Conservation (phyloP, 2,888 invertebrate genomes). For the Xylota sylvarum region DNA sequence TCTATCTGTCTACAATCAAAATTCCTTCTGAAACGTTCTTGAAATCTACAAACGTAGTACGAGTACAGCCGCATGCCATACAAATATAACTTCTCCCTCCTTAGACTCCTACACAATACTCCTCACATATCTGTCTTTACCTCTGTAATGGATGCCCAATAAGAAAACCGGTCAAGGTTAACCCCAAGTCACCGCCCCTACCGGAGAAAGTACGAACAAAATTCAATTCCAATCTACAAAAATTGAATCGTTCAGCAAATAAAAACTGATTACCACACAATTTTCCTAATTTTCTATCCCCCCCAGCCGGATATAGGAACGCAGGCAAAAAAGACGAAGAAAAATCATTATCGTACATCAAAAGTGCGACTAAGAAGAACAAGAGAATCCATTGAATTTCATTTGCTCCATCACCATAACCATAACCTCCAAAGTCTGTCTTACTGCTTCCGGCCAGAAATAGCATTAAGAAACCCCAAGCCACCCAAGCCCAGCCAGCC, state of each 20-base stretch:
- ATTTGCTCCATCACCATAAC: slow-evolving; percentile 66
- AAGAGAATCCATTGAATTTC: slow-evolving; percentile 58
- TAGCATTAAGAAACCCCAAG: slow-evolving; percentile 51
- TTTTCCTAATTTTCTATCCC: slow-evolving; percentile 38
- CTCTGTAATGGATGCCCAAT: neutral
- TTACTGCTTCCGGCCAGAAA: slow-evolving; percentile 58
- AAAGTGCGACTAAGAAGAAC: slow-evolving; percentile 48
- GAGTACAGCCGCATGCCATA: too few species aligned
- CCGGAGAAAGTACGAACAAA: neutral
- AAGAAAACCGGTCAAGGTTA: neutral
- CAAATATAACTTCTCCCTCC: too few species aligned
- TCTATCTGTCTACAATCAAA: too few species aligned
- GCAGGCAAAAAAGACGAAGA: neutral
- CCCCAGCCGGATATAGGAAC: neutral
- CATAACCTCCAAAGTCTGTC: slow-evolving; percentile 59
- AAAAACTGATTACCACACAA: slow-evolving; percentile 36
- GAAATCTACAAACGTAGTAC: too few species aligned
- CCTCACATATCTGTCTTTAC: too few species aligned
- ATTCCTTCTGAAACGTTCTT: too few species aligned
- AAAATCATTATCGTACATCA: slow-evolving; percentile 55
- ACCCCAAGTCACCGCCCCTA: neutral
- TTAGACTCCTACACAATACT: too few species aligned
- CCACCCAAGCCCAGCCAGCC: slow-evolving; percentile 37
- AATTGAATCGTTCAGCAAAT: slow-evolving; percentile 27
- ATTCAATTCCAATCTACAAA: slow-evolving; percentile 9